Conservation (phyloP, 2,113 vertebrate genomes). For the Xiphophorus maculatus region DNA sequence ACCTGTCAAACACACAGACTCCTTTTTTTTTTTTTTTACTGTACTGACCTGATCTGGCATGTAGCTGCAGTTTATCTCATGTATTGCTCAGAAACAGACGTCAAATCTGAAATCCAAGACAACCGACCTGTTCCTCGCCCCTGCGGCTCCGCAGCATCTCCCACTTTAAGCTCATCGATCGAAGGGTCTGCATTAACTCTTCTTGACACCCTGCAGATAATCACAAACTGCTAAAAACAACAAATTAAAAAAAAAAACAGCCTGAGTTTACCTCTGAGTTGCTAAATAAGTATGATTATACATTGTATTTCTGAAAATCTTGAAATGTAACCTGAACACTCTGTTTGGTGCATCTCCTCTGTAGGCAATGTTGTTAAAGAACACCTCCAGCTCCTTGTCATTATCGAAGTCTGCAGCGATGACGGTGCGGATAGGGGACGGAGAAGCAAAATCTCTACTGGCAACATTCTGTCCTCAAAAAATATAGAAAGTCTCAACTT, state of each 20-base stretch:
- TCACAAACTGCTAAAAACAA: not conserved
- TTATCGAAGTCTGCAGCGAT: constrained; percentile 93
- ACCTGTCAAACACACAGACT: constrained; percentile 73
- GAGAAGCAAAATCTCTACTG: constrained; percentile 84
- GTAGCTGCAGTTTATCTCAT: not conserved
- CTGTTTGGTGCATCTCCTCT: constrained; percentile 86
- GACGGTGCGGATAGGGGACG: constrained; percentile 89
- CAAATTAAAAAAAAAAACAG: not conserved
- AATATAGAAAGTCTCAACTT: constrained; percentile 1
- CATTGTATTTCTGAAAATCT: not conserved
- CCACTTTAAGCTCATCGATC: constrained; percentile 87
- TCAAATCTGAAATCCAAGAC: not conserved
- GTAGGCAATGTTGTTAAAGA: constrained; percentile 96
- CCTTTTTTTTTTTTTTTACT: constrained; percentile 1
- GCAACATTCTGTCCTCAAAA: constrained; percentile 83
- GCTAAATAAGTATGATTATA: too few relatives aligned
- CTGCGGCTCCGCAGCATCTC: constrained; percentile 88
- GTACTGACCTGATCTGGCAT: not conserved
- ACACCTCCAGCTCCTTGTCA: constrained; percentile 90
- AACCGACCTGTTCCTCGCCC: constrained; percentile 89
- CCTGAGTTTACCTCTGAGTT: not conserved
- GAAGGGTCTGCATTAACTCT: constrained; percentile 83
- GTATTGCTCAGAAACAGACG: not conserved
- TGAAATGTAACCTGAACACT: constrained; percentile 85
- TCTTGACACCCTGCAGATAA: constrained; percentile 81